A percentile compares a stretch with the other conserved stretches of the same genome.
Evolutionary conservation across 1,140 invertebrate species (phyloP).

Genomic region (Oryzaephilus surinamensis): DNA sequence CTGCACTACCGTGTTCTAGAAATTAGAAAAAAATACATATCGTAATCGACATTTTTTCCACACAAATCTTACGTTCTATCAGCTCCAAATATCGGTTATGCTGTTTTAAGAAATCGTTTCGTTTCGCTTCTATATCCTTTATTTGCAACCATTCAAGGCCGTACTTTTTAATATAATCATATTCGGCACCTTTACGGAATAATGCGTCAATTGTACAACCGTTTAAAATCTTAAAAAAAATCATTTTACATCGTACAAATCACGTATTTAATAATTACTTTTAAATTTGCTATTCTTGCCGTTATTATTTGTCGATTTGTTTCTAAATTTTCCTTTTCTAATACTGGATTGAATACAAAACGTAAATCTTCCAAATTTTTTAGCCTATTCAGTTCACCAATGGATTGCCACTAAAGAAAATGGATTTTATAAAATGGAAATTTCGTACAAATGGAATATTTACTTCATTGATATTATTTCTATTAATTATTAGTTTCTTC

Average conservation of each 20-base stretch:
- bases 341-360: constrained; percentile 61
- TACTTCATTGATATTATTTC: too few species aligned
- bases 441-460: too few species aligned
- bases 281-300: constrained; percentile 55
- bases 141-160: constrained; percentile 57
- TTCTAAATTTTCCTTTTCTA: constrained; percentile 52
- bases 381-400: constrained; percentile 78
- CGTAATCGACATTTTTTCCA: constrained; percentile 16
- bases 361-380: constrained; percentile 56
- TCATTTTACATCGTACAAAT: constrained; percentile 9
- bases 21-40: constrained; percentile 14
- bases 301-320: constrained; percentile 64
- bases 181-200: constrained; percentile 71
- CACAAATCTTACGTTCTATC: constrained; percentile 44
- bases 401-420: constrained; percentile 59
- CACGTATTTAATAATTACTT: too few species aligned
- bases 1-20: constrained; percentile 69
- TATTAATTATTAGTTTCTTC: too few species aligned
- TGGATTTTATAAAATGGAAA: too few species aligned
- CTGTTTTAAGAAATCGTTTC: constrained; percentile 49
- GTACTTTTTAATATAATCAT: constrained; percentile 78
- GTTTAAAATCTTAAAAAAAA: constrained; percentile 50
- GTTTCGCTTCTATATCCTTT: constrained; percentile 34
- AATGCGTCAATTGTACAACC: constrained; percentile 51
- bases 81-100: constrained; percentile 63